Base-by-base conservation (phyloP, 2,797 vertebrate species). In the Amblyraja radiata region DNA sequence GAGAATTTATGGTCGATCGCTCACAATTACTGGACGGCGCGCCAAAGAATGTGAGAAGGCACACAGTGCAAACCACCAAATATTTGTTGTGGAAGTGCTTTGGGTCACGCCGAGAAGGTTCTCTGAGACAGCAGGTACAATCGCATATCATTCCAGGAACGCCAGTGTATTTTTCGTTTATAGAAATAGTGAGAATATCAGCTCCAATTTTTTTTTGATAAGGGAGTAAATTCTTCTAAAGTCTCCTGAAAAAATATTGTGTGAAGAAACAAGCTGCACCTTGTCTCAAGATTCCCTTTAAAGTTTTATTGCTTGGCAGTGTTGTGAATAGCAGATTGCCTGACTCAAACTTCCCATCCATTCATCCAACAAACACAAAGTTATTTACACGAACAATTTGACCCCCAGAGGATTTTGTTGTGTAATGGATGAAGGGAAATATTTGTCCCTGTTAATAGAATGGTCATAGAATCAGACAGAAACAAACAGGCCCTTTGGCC, bases 301-400 rank as follows among this genome's bases (percentile, higher is more conserved):
- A 76, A n/a, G 90, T 92, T 92, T 92, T 92, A 92, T 18, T 25
- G 71, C 11, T 39, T 76, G 71, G 90, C 90, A n/a, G 71, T 23
- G 14, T 23, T 13, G 5, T 54, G 68, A 92, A 92, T 92, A 76
- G 36, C 68, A 5, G 71, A 76, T 39, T 74, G 71, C 36, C 90
- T 92, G 90, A 92, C 90, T 92, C 90, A 76, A 71, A 76, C 71
- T 54, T 92, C 90, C 90, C 90, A 74, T 10, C 74, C 39, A 92
- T 13, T 1, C 39, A n/a, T 71, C 68, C 90, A 92, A 92, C 90
- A n/a, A 92, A 16, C 23, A 46, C 36, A 36, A 76, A 39, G 71
- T 92, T 90, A 32, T 71, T 90, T 90, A 76, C 21, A 6, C 14
- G 39, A 74, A 92, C 23, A 54, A 28, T 54, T 28, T 76, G 90